Evolutionary conservation across 2,888 invertebrate genomes (phyloP), one percentile per base, ranked within the genome.

Genomic region (Lottia gigantea): DNA sequence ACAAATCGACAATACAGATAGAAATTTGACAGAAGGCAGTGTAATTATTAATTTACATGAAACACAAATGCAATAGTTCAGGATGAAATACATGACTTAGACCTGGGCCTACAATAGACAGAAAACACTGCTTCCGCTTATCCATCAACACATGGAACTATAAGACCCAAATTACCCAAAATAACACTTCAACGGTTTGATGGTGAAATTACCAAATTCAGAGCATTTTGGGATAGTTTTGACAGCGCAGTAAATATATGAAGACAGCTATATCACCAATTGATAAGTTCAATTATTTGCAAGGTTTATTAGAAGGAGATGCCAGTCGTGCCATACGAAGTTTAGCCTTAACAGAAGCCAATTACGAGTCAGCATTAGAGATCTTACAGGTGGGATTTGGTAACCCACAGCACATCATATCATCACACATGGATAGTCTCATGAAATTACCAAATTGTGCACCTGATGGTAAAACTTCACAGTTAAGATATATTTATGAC

Each of bases 231-330:
- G 64, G 64, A 64, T 19, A 65, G 45, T 46, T 65, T 65, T 46
- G 23, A 65, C 14, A 46, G 46, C 1, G 23, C 65, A n/a, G 65
- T 65, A 16, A n/a, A n/a, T 16, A 65, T 25, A 31, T 14, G 23
- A 65, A 65, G 11, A 19, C 15, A 11, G 23, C 6, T n/a, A 65
- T 65, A 19, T 64, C 64, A 14, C 15, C 45, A 31, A 46, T 64
- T 65, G 65, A 65, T 16, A 65, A 65, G 46, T 65, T 65, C 46
- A 65, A 46, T 11, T 46, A 65, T 65, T 65, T 65, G 45, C 45
- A 65, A 25, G 40, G 45, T 15, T 45, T 65, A 23, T 65, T 64
- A 14, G 64, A 64, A 64, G 40, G 46, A 8, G 45, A 23, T 25
- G 64, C 64, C 14, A 46, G 46, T 64, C 45, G 46, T 16, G 16